A percentile compares a stretch with the other conserved stretches of the same genome.
Evolutionary conservation across 1,140 invertebrate species (phyloP).

Genomic region (Portunus trituberculatus): DNA sequence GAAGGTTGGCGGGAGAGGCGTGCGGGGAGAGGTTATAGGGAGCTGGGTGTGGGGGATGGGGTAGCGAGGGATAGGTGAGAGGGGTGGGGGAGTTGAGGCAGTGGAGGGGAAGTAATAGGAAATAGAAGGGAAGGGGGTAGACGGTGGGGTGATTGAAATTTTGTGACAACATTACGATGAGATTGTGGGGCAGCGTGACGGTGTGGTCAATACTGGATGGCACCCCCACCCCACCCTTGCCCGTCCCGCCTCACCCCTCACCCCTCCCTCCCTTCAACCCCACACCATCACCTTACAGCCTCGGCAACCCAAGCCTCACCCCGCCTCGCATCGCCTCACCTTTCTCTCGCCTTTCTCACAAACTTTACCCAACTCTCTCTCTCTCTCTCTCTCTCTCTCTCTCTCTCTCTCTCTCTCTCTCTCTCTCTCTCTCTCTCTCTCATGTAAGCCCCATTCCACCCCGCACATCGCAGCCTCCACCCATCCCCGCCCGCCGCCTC

Average conservation of each 20-base stretch:
- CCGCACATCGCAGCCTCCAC: not conserved
- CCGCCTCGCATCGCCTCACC: not conserved
- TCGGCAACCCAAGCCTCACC: not conserved
- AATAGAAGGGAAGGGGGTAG: not conserved
- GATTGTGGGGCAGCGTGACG: not conserved
- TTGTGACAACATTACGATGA: not conserved
- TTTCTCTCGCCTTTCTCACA: not conserved
- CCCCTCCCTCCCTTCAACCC: no score
- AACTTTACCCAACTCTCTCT: not conserved
- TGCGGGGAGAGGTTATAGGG: not conserved
- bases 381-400: constrained; percentile 16
- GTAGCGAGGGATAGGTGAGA: no score
- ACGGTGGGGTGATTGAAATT: not conserved
- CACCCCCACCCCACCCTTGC: no score
- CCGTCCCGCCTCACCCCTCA: no score
- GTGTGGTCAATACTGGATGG: no score
- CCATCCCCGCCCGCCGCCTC: not conserved
- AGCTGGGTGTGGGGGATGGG: no score
- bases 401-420: constrained; percentile 7
- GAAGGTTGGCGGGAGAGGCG: not conserved
- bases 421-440: constrained; percentile 7
- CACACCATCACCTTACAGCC: not conserved
- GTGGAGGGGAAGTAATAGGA: not conserved
- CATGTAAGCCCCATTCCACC: not conserved
- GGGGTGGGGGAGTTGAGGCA: not conserved